phyloP scores from a whole-genome alignment of 2,888 invertebrate species.

The Meghimatium bilineatum region DNA sequence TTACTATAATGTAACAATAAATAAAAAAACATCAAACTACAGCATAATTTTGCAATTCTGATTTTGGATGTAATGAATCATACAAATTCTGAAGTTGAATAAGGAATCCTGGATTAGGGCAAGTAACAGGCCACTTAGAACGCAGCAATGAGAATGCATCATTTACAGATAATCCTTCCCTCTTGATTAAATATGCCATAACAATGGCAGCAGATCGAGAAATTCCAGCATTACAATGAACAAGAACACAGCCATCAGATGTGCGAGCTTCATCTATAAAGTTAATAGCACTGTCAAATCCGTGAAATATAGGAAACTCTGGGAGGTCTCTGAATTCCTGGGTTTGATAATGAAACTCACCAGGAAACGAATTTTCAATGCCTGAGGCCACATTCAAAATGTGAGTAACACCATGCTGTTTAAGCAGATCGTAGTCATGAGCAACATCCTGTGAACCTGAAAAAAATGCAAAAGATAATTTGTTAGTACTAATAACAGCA shows the following conservation, averaged over 20 bases:
- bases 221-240: slow-evolving; percentile 95
- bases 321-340: slow-evolving; percentile 81
- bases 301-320: slow-evolving; percentile 66
- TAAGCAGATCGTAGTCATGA: slow-evolving; percentile 80
- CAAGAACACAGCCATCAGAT: slow-evolving; percentile 81
- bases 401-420: slow-evolving; percentile 82
- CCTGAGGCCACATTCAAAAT: slow-evolving; percentile 85
- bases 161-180: slow-evolving; percentile 79
- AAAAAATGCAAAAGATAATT: neutral
- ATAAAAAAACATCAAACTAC: neutral
- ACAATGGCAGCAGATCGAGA: slow-evolving; percentile 89
- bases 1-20: neutral
- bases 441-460: slow-evolving; percentile 91
- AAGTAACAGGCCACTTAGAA: slow-evolving; percentile 82
- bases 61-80: slow-evolving; percentile 33
- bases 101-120: slow-evolving; percentile 89
- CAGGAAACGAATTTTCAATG: slow-evolving; percentile 74
- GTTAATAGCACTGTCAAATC: slow-evolving; percentile 79
- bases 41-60: neutral
- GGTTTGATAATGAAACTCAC: slow-evolving; percentile 80
- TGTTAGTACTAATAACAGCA: neutral
- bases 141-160: slow-evolving; percentile 85
- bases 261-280: slow-evolving; percentile 81
- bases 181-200: slow-evolving; percentile 87
- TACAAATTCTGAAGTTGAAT: slow-evolving; percentile 81